Evolutionary conservation across 2,797 vertebrate genomes (phyloP).

Genomic region (Siniperca scherzeri): DNA sequence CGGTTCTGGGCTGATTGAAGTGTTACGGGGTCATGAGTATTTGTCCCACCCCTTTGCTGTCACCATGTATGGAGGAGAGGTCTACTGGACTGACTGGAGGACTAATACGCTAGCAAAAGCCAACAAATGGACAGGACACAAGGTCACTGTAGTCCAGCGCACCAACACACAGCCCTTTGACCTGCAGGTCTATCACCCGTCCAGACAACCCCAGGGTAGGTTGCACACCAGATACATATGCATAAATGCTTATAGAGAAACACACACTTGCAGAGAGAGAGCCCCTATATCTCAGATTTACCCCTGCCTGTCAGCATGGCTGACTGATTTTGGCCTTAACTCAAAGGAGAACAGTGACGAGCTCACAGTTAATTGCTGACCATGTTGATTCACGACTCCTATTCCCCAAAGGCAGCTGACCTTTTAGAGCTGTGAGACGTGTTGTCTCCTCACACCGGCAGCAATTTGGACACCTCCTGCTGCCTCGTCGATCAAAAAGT

Average conservation of each 20-base stretch:
- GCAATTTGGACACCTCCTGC: conserved; percentile 55
- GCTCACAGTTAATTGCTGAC: conserved; percentile 51
- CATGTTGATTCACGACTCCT: conserved; percentile 42
- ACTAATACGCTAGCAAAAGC: conserved; percentile 98
- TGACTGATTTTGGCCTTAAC: conserved; percentile 32
- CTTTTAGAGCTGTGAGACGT: conserved; percentile 61
- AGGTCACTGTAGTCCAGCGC: conserved; percentile 96
- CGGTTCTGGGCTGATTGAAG: conserved; percentile 95
- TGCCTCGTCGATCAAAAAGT: conserved; percentile 64
- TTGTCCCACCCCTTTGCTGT: conserved; percentile 97
- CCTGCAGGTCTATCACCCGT: conserved; percentile 97
- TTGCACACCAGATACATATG: not conserved
- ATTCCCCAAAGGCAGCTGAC: conserved; percentile 66
- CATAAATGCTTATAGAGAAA: not conserved
- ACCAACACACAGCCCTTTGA: conserved; percentile 99
- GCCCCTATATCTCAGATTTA: not conserved
- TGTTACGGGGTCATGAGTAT: conserved; percentile 97
- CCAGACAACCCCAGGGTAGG: conserved; percentile 96
- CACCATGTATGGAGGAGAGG: conserved; percentile 96
- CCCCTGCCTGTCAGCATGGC: not conserved
- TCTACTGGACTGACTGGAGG: conserved; percentile 99
- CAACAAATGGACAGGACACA: conserved; percentile 98
- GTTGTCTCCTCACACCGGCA: conserved; percentile 54
- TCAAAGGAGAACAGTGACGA: conserved; percentile 28
- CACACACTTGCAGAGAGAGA: not conserved